Evolutionary conservation across 2,888 invertebrate genomes (phyloP).

Genomic region (Campoplex capitator): DNA sequence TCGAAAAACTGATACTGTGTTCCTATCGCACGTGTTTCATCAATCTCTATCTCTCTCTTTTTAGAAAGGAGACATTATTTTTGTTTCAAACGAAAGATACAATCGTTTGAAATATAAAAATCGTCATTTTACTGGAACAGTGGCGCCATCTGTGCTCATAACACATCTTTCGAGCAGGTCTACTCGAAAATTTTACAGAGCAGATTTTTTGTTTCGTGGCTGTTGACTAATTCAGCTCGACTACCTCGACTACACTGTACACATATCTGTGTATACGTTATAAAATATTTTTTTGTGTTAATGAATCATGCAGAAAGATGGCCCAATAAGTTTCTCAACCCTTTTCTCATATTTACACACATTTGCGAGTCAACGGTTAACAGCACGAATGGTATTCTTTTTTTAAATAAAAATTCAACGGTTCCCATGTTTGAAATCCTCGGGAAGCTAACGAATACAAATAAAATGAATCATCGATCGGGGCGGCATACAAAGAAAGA

Average conservation of each 20-base stretch:
- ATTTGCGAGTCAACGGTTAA: neutral
- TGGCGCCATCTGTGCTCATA: constrained; percentile 22
- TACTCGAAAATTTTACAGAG: neutral
- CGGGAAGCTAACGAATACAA: neutral
- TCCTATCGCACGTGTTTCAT: constrained; percentile 12
- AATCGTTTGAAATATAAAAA: constrained; percentile 5
- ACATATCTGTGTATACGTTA: no score
- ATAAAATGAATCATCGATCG: neutral
- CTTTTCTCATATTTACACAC: neutral
- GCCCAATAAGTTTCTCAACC: neutral
- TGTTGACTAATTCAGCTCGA: neutral
- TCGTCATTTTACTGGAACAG: neutral
- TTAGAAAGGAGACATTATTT: neutral
- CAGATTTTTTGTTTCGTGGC: neutral
- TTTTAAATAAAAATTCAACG: neutral
- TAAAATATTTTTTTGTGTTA: no score
- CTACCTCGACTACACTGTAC: neutral
- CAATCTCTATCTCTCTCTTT: constrained; percentile 4
- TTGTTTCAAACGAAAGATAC: neutral
- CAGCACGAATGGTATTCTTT: neutral
- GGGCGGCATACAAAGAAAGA: constrained; percentile 2
- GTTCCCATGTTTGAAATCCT: neutral
- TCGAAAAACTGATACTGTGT: constrained; percentile 6
- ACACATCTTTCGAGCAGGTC: neutral
- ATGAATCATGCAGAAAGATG: no score